Conservation (phyloP, 2,113 vertebrate genomes). For the Serinus canaria region DNA sequence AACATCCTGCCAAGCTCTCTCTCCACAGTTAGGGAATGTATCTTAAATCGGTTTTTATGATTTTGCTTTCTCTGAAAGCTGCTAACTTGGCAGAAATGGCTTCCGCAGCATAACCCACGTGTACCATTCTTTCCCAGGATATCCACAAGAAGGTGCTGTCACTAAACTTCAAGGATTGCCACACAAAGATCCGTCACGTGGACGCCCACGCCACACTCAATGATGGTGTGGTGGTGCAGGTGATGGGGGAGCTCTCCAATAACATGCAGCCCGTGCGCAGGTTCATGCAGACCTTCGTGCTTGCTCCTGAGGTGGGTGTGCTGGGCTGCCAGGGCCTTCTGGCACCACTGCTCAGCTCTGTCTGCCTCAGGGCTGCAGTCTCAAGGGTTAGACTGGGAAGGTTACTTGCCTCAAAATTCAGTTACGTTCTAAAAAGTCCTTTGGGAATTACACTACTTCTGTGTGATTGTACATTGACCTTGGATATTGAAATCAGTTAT, state of each 20-base stretch:
- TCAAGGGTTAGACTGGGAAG: not conserved
- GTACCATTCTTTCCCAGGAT: conserved; percentile 19
- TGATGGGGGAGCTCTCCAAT: conserved; percentile 97
- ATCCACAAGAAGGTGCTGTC: conserved; percentile 98
- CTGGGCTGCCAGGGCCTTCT: not conserved
- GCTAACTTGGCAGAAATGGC: not conserved
- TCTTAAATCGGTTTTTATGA: not conserved
- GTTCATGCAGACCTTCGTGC: conserved; percentile 98
- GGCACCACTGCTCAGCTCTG: not conserved
- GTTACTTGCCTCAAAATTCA: not conserved
- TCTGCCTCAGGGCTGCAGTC: not conserved
- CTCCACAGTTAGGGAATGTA: not conserved
- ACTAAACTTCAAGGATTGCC: conserved; percentile 93
- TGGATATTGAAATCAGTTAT: not conserved
- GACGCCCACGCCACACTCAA: conserved; percentile 96
- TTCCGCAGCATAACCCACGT: not conserved
- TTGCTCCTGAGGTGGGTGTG: conserved; percentile 89
- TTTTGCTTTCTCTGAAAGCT: not conserved
- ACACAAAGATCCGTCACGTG: conserved; percentile 95
- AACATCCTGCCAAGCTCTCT: not conserved
- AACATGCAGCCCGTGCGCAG: conserved; percentile 96
- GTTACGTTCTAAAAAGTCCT: not conserved
- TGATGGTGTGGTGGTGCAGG: conserved; percentile 96
- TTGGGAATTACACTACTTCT: accelerated
- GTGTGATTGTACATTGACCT: accelerated